Percentiles rank a stretch among this genome's conserved stretches.
These are phyloP conservation scores for Lagopus leucura DNA, from an alignment of 2,113 vertebrate genomes.

Conservation along the genomic window DNA sequence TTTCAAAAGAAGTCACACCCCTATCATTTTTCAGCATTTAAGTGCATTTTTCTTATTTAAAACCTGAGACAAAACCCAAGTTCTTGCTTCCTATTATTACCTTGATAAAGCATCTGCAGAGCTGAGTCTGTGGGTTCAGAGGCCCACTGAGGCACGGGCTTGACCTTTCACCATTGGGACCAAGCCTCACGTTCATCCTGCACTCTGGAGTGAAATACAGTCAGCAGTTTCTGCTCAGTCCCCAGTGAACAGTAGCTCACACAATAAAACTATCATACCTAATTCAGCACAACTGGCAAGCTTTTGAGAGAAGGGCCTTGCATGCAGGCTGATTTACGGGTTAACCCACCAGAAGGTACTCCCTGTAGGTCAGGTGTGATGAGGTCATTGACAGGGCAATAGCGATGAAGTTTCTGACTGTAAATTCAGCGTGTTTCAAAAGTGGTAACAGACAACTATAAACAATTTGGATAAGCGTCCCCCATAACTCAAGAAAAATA, in stretches of 20 bases:
- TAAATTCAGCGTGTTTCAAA: conserved; percentile 63
- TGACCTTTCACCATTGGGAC: conserved; percentile 1
- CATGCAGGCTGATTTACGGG: conserved; percentile 59
- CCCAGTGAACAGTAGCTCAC: conserved; percentile 66
- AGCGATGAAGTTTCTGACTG: conserved; percentile 18
- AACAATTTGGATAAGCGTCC: conserved; percentile 49
- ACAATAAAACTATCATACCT: conserved; percentile 72
- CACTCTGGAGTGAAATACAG: conserved; percentile 53
- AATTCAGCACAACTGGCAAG: conserved; percentile 53
- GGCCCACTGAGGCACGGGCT: background rate
- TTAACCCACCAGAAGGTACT: conserved; percentile 65
- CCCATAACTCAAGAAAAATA: conserved; percentile 31
- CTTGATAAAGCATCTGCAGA: background rate
- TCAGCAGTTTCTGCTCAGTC: conserved; percentile 54
- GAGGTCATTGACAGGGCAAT: conserved; percentile 72
- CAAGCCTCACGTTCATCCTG: conserved; percentile 48
- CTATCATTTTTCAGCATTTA: conserved; percentile 3
- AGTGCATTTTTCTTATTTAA: background rate
- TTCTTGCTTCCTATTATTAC: background rate
- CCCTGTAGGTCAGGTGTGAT: conserved; percentile 67
- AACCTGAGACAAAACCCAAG: background rate
- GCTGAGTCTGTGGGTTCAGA: background rate
- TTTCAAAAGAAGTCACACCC: background rate
- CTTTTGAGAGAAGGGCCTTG: conserved; percentile 45
- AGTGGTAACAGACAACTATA: conserved; percentile 58